Evolutionary conservation across 2,888 invertebrate genomes (phyloP), one percentile per base, ranked within the genome.

Genomic region (Brachypterus glaber): DNA sequence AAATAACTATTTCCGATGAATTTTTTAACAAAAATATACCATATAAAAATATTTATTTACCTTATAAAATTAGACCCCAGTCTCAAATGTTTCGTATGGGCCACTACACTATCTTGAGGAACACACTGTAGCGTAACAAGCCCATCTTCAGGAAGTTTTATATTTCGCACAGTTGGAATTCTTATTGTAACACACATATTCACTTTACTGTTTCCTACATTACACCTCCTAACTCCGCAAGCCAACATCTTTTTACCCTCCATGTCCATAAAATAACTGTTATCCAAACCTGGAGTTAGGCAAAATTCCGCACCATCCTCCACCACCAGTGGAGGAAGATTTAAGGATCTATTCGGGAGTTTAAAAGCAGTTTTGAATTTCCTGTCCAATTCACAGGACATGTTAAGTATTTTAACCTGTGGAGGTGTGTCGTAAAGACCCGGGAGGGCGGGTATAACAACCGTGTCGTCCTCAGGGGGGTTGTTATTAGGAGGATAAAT

Each of bases 151-250:
- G 66, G 67, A 4, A 76, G 62, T 52, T 66, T 67, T 41, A 76
- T 57, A 3, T 72, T 74, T 15, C 63, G 51, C 7, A 76, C 67
- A 1, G 68, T 62, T 0, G 76, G 74, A 54, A 76, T 71, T 30
- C 76, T 59, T 3, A 76, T 27, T 3, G 65, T 63, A n/a, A 74
- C 52, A 45, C 76, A 76, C 48, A 74, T 64, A 51, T 70, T 69
- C n/a, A 39, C 31, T 29, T 33, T 40, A 17, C 30, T 34, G 15
- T 35, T 39, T 12, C 35, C 33, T 17, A 47, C 45, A 2, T 63
- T 58, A 51, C 74, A 75, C 39, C 65, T 56, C 2, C 56, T 54
- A 0, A 76, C 68, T 0, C 74, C 75, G 48, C 76, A 76, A 21
- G 62, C 62, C 37, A 61, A 55, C 53, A 76, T 73, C 43, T 67